Evolutionary conservation across 2,888 invertebrate genomes (phyloP), one percentile per base, ranked within the genome.

Genomic region (Malacosoma neustria): DNA sequence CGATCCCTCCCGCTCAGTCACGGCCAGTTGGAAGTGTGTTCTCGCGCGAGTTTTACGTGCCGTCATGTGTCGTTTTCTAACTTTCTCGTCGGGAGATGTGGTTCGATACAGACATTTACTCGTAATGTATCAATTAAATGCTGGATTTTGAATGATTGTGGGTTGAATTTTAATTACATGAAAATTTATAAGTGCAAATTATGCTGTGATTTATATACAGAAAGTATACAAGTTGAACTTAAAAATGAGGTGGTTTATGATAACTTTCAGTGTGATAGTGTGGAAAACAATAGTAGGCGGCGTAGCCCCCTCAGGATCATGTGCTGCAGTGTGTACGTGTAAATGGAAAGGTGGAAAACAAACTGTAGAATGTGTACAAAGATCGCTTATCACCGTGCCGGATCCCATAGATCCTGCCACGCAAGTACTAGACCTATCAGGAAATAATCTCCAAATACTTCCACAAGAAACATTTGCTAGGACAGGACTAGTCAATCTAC

Each of bases 331-430:
- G 54, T 97, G 97, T 80, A 89, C 90, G 59, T 97, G 97, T 84
- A 96, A 96, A 79, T 97, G 97, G 97, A 96, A 96, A 80, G 92
- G 93, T 59, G 96, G 96, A 53, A 97, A 97, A 75, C 94, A 95
- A 72, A 95, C 96, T 35, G 96, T 96, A 43, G 95, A 96, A 81
- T 97, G 97, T 77, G 91, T 92, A 64, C 92, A 94, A 72, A 91
- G 93, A 41, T 91, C 91, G 41, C 88, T 97, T 49, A 94, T 93
- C 60, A 91, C 92, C 38, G 92, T 97, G 50, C 97, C 97, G 33
- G 92, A 93, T 57, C 91, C 91, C 60, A 92, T 96, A 49, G 95
- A 96, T 73, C 90, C 93, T 31, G 94, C 92, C 54, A 96, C 96
- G 29, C 97, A 97, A 87, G 96, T 97, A 57, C 87, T 97, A 65